A percentile compares a stretch with the other conserved stretches of the same genome.
Evolutionary conservation across 2,888 invertebrate species (phyloP).

Genomic region (Epirrhoe tristata): DNA sequence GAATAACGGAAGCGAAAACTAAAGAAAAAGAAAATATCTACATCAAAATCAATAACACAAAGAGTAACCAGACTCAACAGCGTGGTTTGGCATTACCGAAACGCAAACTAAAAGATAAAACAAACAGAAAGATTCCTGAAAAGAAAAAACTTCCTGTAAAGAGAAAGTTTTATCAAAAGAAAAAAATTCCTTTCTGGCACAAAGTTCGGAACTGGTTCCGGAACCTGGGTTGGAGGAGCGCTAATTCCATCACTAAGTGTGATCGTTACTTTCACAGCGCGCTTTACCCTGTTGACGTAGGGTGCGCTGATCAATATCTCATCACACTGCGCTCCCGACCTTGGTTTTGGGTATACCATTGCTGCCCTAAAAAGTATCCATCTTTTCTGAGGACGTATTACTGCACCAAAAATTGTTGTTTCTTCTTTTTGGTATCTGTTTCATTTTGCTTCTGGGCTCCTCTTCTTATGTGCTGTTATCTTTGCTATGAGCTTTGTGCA

Average conservation of each 20-base stretch:
- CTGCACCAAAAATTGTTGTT: slow-evolving; percentile 40
- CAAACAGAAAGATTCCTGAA: not conserved
- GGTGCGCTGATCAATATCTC: slow-evolving; percentile 39
- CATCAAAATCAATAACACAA: not conserved
- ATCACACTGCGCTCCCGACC: slow-evolving; percentile 41
- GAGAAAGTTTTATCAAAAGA: too few species aligned
- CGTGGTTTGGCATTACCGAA: not conserved
- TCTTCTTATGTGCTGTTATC: slow-evolving; percentile 49
- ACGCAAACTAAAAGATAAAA: not conserved
- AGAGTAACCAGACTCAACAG: not conserved
- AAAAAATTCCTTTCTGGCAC: not conserved
- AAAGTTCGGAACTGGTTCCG: slow-evolving; percentile 8
- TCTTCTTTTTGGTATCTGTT: slow-evolving; percentile 41
- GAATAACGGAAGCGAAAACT: too few species aligned
- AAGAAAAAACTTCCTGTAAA: not conserved
- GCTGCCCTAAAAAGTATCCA: slow-evolving; percentile 52
- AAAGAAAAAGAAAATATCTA: too few species aligned
- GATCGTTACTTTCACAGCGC: not conserved
- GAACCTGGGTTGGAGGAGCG: not conserved
- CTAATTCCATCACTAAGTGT: not conserved
- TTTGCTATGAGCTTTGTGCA: slow-evolving; percentile 40
- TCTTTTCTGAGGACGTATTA: slow-evolving; percentile 43
- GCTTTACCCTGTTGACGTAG: slow-evolving; percentile 10
- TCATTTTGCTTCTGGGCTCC: slow-evolving; percentile 61
- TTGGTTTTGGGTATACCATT: slow-evolving; percentile 37